These are phyloP conservation scores for Chiloscyllium plagiosum DNA, from an alignment of 2,113 vertebrate genomes.

Conservation along the genomic window DNA sequence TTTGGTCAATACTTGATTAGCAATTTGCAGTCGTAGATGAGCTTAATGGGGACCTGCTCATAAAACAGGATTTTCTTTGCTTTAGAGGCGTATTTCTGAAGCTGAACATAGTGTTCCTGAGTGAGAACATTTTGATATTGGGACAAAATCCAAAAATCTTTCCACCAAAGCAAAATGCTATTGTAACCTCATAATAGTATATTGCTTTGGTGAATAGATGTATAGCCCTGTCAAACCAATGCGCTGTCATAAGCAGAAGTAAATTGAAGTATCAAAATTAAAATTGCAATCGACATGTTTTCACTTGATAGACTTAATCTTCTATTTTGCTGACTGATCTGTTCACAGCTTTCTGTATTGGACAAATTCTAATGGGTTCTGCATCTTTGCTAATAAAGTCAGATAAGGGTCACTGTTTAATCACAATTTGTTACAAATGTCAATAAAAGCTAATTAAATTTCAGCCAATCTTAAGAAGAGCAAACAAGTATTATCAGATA, in stretches of 20 bases:
- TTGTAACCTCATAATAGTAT: background rate
- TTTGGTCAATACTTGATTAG: background rate
- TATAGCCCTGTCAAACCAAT: background rate
- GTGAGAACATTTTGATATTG: background rate
- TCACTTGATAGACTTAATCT: background rate
- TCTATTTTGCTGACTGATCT: background rate
- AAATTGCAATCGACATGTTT: slow-evolving; percentile 20
- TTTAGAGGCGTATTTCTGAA: background rate
- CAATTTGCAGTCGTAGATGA: background rate
- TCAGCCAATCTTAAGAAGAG: background rate
- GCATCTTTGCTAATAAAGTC: slow-evolving; percentile 8
- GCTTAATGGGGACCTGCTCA: background rate
- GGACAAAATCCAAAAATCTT: background rate
- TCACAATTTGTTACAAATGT: slow-evolving; percentile 10
- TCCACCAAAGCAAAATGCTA: background rate
- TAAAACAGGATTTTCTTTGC: background rate
- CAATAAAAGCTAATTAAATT: background rate
- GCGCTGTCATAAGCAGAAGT: background rate
- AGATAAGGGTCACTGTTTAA: background rate
- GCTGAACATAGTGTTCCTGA: background rate
- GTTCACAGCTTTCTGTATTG: background rate
- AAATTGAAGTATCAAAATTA: background rate
- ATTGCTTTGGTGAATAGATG: background rate
- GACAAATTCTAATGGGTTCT: background rate
- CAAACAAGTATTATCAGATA: background rate